A percentile compares a stretch with the other conserved stretches of the same genome.
Evolutionary conservation across 2,888 invertebrate genomes (phyloP).

Genomic region (Acanthoscelides obtectus): DNA sequence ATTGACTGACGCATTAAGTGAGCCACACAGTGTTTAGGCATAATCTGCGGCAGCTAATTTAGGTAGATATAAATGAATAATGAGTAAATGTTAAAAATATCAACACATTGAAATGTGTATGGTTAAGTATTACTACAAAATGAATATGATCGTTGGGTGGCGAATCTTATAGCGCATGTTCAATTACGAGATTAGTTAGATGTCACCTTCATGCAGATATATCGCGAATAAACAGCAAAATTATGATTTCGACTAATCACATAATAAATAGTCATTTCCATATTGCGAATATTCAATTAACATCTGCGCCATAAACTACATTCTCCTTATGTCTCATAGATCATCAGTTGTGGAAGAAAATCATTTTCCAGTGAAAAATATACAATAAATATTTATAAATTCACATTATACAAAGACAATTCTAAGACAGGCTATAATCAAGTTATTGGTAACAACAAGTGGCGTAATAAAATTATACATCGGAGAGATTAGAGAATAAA

Average conservation of each 20-base stretch:
- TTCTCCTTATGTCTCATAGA: background rate
- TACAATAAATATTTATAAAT: background rate
- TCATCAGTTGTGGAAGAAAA: background rate
- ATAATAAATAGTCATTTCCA: background rate
- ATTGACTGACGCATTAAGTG: too few species aligned
- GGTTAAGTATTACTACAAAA: too few species aligned
- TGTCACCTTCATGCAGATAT: too few species aligned
- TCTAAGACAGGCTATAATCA: background rate
- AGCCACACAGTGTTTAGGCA: too few species aligned
- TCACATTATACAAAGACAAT: background rate
- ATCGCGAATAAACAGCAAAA: background rate
- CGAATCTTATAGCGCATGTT: too few species aligned
- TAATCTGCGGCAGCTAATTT: too few species aligned
- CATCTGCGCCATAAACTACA: background rate
- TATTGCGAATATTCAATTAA: background rate
- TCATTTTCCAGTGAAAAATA: background rate
- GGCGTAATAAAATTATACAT: background rate
- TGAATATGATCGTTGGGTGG: too few species aligned
- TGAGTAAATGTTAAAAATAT: too few species aligned
- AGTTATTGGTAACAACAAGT: background rate
- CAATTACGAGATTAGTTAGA: too few species aligned
- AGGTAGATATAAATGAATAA: too few species aligned
- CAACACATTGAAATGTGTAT: too few species aligned
- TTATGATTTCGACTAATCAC: background rate
- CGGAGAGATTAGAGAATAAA: too few species aligned